Percentiles rank a stretch among this genome's conserved stretches.
Evolutionary conservation across 2,888 invertebrate species (phyloP).

Genomic region (Himalopsyche japonica): DNA sequence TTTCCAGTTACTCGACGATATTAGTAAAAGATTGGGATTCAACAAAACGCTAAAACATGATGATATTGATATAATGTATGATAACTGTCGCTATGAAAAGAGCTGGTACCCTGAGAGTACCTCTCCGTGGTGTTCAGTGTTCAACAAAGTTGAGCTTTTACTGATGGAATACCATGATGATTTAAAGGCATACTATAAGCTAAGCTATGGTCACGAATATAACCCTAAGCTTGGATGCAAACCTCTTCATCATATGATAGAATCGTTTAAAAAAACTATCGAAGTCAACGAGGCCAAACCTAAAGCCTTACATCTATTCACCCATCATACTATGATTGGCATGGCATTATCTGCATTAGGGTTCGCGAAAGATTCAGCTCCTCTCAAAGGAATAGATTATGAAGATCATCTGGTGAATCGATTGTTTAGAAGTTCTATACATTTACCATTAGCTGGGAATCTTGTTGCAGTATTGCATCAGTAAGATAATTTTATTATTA

Average conservation of each 20-base stretch:
- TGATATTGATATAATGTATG: conserved; percentile 68
- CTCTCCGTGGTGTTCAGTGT: conserved; percentile 77
- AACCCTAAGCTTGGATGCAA: conserved; percentile 69
- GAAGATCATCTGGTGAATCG: conserved; percentile 58
- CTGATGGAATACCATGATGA: conserved; percentile 79
- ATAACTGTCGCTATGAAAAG: conserved; percentile 77
- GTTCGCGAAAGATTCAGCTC: conserved; percentile 62
- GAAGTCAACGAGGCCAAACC: conserved; percentile 49
- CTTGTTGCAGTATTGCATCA: conserved; percentile 73
- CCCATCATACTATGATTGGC: conserved; percentile 68
- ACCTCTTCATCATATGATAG: conserved; percentile 67
- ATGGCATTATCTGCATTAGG: conserved; percentile 67
- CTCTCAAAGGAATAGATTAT: conserved; percentile 58
- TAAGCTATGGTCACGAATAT: conserved; percentile 66
- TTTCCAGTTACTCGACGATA: conserved; percentile 51
- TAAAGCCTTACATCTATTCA: conserved; percentile 69
- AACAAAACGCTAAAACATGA: conserved; percentile 44
- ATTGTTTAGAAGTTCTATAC: conserved; percentile 68
- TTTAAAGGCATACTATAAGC: conserved; percentile 69
- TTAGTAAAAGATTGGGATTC: conserved; percentile 59
- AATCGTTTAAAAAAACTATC: conserved; percentile 53
- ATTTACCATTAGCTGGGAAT: conserved; percentile 73
- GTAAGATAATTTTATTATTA: conserved; percentile 50
- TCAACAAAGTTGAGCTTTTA: conserved; percentile 68
- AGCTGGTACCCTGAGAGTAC: conserved; percentile 64